Base-by-base conservation (phyloP, 2,113 vertebrate species). In the Pseudonaja textilis region DNA sequence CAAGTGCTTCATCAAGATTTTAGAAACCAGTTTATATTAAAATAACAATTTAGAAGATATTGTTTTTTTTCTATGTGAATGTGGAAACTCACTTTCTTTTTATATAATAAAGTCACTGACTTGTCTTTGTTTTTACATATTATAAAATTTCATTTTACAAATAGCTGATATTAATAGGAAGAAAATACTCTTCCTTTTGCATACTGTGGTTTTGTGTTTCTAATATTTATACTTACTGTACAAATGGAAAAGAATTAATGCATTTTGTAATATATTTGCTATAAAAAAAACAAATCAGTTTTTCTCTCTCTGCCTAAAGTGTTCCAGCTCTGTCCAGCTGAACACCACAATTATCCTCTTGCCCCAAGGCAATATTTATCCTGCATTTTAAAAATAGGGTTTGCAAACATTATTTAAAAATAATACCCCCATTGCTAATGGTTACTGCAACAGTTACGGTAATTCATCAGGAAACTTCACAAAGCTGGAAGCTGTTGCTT, bases 231-330 rank as follows among this genome's bases (percentile, higher is more conserved):
- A 29, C 4, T 52, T 92, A 61, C 88, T 92, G 59, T 88, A 56
- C 45, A 64, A 85, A 5, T 50, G 56, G 25, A 50, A 52, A 1
- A 10, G 34, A 81, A 81, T 81, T 81, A 39, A 81, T 81, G 74
- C 7, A 81, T 81, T 42, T 81, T 81, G 34, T 81, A 81, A 81
- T 5, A 93, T 92, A 94, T 93, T 56, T 18, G 5, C 85, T 86
- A 91, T 59, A 4, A 59, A 56, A 26, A 23, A 59, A 1, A 50
- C 0, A 88, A 22, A 93, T 85, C 16, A 7, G 42, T 47, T 88
- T 52, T 88, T 69, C 26, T 25, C 89, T 42, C 3, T 34, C 14
- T 59, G 34, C 74, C 26, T 45, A 56, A 93, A 91, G 18, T 22
- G 14, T 87, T 5, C 6, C 20, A 87, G 10, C 12, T 93, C 64